A percentile compares a stretch with the other conserved stretches of the same genome.
Conservation (phyloP, 2,113 vertebrate genomes). For the Zosterops hypoxanthus region DNA sequence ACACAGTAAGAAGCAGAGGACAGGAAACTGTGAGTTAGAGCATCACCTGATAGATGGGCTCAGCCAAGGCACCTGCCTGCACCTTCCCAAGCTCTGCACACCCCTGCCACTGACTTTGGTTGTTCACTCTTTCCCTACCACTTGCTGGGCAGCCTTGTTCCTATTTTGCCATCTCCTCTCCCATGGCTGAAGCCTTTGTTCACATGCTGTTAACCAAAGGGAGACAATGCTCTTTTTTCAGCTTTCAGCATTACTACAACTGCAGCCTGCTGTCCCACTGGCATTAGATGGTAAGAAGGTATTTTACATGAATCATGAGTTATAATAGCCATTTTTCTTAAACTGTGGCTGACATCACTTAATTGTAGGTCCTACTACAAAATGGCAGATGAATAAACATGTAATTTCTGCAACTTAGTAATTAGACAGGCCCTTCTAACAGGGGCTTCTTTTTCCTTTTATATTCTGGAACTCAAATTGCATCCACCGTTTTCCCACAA, state of each 20-base stretch:
- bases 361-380: conserved; percentile 19
- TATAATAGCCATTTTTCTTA: conserved; percentile 22
- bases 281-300: background rate
- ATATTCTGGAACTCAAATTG: background rate
- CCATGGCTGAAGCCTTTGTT: background rate
- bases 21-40: background rate
- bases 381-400: conserved; percentile 50
- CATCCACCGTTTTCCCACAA: conserved; percentile 2
- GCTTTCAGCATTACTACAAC: background rate
- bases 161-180: background rate
- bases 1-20: background rate
- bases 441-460: conserved; percentile 17
- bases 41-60: background rate
- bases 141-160: background rate
- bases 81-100: background rate
- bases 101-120: background rate
- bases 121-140: background rate
- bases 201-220: background rate
- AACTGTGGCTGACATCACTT: conserved; percentile 31
- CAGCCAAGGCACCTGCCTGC: background rate
- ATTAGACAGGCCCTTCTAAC: conserved; percentile 5
- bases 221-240: background rate
- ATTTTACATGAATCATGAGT: conserved; percentile 15
- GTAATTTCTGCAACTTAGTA: conserved; percentile 45
- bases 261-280: background rate